These are phyloP conservation scores for Ornithoptera alexandrae DNA, from an alignment of 2,888 invertebrate genomes.

Conservation along the genomic window DNA sequence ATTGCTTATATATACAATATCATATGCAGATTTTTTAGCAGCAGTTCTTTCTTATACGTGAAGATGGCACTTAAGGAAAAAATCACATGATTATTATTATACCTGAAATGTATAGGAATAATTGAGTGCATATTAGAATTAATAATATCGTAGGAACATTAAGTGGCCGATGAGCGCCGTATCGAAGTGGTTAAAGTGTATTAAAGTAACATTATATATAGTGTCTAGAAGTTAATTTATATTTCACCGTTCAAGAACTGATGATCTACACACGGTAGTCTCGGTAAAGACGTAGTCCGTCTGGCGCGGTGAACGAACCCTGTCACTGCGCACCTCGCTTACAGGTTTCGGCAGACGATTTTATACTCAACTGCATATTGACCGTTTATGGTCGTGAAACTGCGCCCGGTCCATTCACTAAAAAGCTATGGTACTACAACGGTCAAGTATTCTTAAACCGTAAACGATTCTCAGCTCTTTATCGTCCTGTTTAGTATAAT, in stretches of 20 bases:
- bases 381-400: conserved; percentile 65
- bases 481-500: not conserved
- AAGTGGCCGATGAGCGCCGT: too few species aligned
- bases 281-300: conserved; percentile 39
- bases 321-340: conserved; percentile 59
- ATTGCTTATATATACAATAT: too few species aligned
- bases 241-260: conserved; percentile 40
- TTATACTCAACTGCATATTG: conserved; percentile 52
- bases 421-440: conserved; percentile 34
- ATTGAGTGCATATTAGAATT: too few species aligned
- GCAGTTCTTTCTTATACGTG: too few species aligned
- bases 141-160: too few species aligned
- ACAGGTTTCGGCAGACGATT: conserved; percentile 74
- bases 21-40: too few species aligned
- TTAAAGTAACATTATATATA: conserved; percentile 3
- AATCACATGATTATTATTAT: too few species aligned
- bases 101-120: too few species aligned
- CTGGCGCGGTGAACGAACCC: conserved; percentile 74
- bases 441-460: not conserved
- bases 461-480: not conserved
- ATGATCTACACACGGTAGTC: conserved; percentile 61
- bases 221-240: not conserved
- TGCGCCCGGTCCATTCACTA: conserved; percentile 51
- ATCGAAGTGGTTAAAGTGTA: not conserved
- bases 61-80: too few species aligned